phyloP scores from a whole-genome alignment of 35 echinoderm and acorn worm species.

The Acanthaster planci region DNA sequence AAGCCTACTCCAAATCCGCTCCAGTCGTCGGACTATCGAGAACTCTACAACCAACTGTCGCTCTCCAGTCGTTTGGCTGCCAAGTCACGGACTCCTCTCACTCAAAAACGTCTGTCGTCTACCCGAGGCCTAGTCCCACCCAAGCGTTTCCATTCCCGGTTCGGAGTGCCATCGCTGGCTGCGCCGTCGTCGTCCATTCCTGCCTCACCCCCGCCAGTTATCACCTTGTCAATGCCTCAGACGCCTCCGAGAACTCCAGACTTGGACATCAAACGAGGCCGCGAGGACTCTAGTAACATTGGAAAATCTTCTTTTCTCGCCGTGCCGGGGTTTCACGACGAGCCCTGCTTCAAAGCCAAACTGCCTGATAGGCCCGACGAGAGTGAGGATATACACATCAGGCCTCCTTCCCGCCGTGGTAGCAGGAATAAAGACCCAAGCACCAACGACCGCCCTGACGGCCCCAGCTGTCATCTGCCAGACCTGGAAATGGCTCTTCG shows the following conservation, averaged over 20 bases:
- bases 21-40: too few relatives aligned
- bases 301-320: constrained; percentile 1
- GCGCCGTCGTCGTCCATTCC: background rate
- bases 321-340: background rate
- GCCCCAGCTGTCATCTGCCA: too few relatives aligned
- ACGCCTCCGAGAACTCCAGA: background rate
- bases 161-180: background rate
- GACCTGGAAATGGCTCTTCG: too few relatives aligned
- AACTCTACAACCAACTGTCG: too few relatives aligned
- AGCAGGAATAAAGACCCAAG: too few relatives aligned
- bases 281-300: background rate
- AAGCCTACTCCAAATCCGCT: too few relatives aligned
- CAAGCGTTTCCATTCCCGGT: background rate
- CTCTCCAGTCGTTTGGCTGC: too few relatives aligned
- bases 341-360: background rate
- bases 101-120: too few relatives aligned
- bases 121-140: background rate
- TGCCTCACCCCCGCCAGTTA: background rate
- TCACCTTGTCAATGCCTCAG: background rate
- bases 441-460: too few relatives aligned
- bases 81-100: too few relatives aligned
- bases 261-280: background rate
- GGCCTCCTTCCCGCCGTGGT: too few relatives aligned
- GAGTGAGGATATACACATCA: too few relatives aligned
- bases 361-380: background rate